Evolutionary conservation across 2,888 invertebrate species (phyloP), one percentile per base, ranked within the genome.

Genomic region (Perizoma affinitatum): DNA sequence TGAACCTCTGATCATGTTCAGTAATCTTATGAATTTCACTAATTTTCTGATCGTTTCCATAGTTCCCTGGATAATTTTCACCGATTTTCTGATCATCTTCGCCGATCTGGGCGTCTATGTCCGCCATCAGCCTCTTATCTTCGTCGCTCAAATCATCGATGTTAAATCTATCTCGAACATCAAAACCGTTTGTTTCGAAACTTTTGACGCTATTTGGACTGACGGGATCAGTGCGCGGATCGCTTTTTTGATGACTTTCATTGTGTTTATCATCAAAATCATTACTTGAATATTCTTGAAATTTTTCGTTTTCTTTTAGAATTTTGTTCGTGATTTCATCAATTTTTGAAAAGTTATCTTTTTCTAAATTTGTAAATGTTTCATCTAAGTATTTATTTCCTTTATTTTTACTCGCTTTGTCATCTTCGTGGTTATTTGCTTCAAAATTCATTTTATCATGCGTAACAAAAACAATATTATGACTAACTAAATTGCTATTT

Each of bases 61-160:
- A 22, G 22, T 22, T 22, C 22, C 22, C 1, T 5, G 4, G 5
- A 46, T 41, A 36, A 6, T 34, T 56, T 42, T 41, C 44, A 36
- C 9, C 38, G 57, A 49, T 42, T 33, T 33, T 46, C 5, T 54
- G 9, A 8, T 43, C 43, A 10, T 51, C 63, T 11, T 75, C 73
- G 0, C 71, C 78, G 0, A 78, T 75, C 9, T 80, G 79, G 0
- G 72, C 79, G 35, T 82, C 74, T 0, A 82, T 38, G 0, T 69
- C 81, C 0, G 71, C 78, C 79, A 80, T 80, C 0, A 81, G 58
- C 2, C 67, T 65, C 0, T 59, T 71, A 45, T 83, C 83, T 2
- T 82, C 80, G 5, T 77, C 70, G 41, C 78, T 82, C 4, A 73
- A 53, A 45, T 80, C 79, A 5, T 64, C 66, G 0, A 65, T 59